These are phyloP conservation scores for Dicranocentrus wangi DNA, from an alignment of 2,888 invertebrate genomes.

Conservation along the genomic window DNA sequence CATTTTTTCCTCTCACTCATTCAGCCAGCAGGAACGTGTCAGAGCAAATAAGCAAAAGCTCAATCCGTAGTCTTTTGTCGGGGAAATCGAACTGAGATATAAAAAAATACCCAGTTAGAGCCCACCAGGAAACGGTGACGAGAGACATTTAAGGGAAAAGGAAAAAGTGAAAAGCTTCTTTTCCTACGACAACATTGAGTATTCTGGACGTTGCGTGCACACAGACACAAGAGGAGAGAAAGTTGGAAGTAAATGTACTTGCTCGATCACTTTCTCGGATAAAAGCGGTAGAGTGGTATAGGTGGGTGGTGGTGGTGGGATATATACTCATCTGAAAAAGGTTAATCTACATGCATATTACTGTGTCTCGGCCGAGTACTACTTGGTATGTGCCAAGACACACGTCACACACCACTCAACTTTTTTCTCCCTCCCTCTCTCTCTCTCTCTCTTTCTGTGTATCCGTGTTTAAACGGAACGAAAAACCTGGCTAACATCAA, in stretches of 20 bases:
- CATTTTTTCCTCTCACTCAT: neutral
- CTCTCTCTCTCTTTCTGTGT: neutral
- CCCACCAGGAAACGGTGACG: too few relatives aligned
- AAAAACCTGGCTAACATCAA: conserved; percentile 41
- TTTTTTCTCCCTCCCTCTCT: conserved; percentile 28
- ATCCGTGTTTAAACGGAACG: neutral
- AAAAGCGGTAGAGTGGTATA: too few relatives aligned
- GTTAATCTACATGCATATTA: conserved; percentile 48
- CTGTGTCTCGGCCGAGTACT: neutral
- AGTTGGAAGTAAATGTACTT: neutral
- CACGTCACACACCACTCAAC: conserved; percentile 47
- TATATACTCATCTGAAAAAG: conserved; percentile 38
- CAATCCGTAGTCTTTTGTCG: neutral
- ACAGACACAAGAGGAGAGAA: conserved; percentile 16
- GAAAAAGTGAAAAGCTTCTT: conserved; percentile 18
- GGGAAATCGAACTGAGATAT: too few relatives aligned
- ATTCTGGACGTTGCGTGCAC: conserved; percentile 44
- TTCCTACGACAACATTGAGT: conserved; percentile 46
- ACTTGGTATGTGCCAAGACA: conserved; percentile 31
- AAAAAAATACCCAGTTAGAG: too few relatives aligned
- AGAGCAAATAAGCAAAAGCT: too few relatives aligned
- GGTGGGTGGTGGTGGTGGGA: too few relatives aligned
- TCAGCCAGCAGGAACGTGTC: too few relatives aligned
- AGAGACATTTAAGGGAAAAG: conserved; percentile 22
- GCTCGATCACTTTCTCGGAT: too few relatives aligned